These are phyloP conservation scores for human DNA, from an alignment of 2,113 vertebrate genomes.

Conservation along the genomic window GRCh38 chr20:16946501-16947000, in stretches of 20 bases:
- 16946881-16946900: neutral
- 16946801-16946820: neutral
- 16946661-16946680: too few relatives aligned
- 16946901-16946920: neutral
- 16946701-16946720: neutral
- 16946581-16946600: too few relatives aligned
- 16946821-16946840: neutral
- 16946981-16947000: neutral
- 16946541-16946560: neutral
- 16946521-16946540: neutral
- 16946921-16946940: too few relatives aligned
- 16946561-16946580: neutral
- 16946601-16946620: neutral
- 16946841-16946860: neutral
- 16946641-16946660: too few relatives aligned
- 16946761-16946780: neutral
- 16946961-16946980: neutral
- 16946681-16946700: neutral
- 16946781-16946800: neutral
- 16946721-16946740: neutral
- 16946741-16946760: neutral
- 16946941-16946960: neutral
- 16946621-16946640: neutral
- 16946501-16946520: neutral
- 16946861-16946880: neutral